Evolutionary conservation across 92 coral and sea anemone species (phyloP).

Genomic region (Porites cylindrica): DNA sequence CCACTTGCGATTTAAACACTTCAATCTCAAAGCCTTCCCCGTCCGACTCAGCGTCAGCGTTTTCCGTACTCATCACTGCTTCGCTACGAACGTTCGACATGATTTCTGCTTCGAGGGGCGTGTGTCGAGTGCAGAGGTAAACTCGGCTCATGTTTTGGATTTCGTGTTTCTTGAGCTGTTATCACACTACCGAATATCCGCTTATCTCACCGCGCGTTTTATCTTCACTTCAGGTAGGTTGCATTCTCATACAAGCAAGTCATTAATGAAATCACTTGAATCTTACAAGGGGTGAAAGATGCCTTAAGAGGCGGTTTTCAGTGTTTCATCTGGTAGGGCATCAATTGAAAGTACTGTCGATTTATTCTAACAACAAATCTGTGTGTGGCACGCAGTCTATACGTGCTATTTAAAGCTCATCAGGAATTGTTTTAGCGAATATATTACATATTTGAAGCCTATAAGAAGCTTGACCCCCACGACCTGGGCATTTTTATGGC

Average conservation of each 20-base stretch:
- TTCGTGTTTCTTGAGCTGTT: slow-evolving; percentile 40
- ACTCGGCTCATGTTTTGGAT: slow-evolving; percentile 44
- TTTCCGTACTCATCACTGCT: not conserved
- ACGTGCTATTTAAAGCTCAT: slow-evolving; percentile 14
- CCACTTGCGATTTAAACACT: slow-evolving; percentile 63
- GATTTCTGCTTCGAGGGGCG: slow-evolving; percentile 25
- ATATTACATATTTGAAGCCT: slow-evolving; percentile 18
- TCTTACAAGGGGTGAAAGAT: slow-evolving; percentile 28
- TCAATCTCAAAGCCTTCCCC: slow-evolving; percentile 49
- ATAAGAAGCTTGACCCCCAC: slow-evolving; percentile 26
- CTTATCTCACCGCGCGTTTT: slow-evolving; percentile 34
- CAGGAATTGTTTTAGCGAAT: slow-evolving; percentile 5
- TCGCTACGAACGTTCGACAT: slow-evolving; percentile 43
- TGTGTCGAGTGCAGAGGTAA: slow-evolving; percentile 18
- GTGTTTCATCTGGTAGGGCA: slow-evolving; percentile 17
- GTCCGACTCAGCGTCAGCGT: not conserved
- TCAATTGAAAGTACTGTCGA: not conserved
- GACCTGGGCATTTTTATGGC: slow-evolving; percentile 27
- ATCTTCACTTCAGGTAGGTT: slow-evolving; percentile 12
- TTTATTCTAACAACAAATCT: slow-evolving; percentile 21
- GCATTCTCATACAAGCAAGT: slow-evolving; percentile 6
- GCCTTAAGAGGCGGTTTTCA: not conserved
- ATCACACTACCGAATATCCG: slow-evolving; percentile 35
- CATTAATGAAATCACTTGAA: not conserved
- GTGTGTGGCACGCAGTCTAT: not conserved